Conservation (phyloP, 1,140 invertebrate genomes). For the Myzus persicae region DNA sequence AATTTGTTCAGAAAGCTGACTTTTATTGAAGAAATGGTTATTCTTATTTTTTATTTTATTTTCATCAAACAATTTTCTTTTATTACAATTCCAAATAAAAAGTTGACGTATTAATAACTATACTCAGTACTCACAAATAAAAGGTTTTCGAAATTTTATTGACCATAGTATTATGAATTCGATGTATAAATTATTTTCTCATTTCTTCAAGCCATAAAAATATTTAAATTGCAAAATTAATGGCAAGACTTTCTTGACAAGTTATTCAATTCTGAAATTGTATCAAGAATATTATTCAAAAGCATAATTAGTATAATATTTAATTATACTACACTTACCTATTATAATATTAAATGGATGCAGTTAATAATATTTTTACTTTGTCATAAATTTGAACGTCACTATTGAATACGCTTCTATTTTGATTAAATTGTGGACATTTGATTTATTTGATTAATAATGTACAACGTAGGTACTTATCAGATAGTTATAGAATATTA, state of each 20-base stretch:
- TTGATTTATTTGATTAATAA: neutral
- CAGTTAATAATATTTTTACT: neutral
- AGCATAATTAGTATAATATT: too few species aligned
- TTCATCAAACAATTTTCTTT: too few species aligned
- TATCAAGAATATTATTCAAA: too few species aligned
- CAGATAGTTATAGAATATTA: neutral
- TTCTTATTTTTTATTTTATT: too few species aligned
- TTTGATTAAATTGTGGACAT: neutral
- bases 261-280: too few species aligned
- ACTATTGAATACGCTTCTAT: neutral
- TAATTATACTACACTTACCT: neutral
- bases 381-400: neutral
- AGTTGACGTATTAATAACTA: too few species aligned
- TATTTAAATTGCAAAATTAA: neutral
- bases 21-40: neutral
- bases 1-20: neutral
- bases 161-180: too few species aligned
- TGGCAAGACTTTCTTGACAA: neutral
- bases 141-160: too few species aligned
- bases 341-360: neutral
- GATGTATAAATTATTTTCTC: too few species aligned
- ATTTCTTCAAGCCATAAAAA: neutral
- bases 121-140: too few species aligned
- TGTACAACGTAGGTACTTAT: neutral
- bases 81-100: too few species aligned